phyloP scores from a whole-genome alignment of 2,797 vertebrate species.

The Onychomys arenicola region DNA sequence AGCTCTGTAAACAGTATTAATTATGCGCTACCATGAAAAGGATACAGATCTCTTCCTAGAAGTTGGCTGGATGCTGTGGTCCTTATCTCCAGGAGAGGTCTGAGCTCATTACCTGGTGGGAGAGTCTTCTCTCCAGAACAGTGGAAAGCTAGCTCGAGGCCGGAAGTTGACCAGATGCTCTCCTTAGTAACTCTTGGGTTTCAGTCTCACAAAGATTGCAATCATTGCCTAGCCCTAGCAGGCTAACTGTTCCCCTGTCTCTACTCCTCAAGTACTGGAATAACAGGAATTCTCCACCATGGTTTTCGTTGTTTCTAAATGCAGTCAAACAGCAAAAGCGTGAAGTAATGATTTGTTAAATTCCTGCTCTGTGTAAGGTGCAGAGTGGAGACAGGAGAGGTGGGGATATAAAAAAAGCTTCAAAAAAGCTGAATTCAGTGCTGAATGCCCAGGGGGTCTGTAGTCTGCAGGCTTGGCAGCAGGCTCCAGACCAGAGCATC shows the following conservation, averaged over 20 bases:
- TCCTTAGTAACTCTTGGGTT: background rate
- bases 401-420: rapidly evolving
- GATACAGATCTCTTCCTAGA: slow-evolving; percentile 79
- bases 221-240: background rate
- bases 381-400: background rate
- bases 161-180: background rate
- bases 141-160: background rate
- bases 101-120: background rate
- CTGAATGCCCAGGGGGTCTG: background rate
- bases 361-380: background rate
- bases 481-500: background rate
- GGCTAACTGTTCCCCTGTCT: background rate
- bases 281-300: background rate
- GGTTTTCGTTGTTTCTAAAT: slow-evolving; percentile 47
- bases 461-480: background rate
- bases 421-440: background rate
- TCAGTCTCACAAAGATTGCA: background rate
- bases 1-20: slow-evolving; percentile 61
- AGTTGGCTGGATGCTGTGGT: slow-evolving; percentile 31
- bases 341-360: background rate
- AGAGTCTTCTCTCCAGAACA: background rate
- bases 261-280: background rate
- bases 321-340: background rate
- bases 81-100: background rate
- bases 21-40: slow-evolving; percentile 65